Evolutionary conservation across 2,797 vertebrate genomes (phyloP), one percentile per base, ranked within the genome.

Genomic region (Adelosebastes latens): DNA sequence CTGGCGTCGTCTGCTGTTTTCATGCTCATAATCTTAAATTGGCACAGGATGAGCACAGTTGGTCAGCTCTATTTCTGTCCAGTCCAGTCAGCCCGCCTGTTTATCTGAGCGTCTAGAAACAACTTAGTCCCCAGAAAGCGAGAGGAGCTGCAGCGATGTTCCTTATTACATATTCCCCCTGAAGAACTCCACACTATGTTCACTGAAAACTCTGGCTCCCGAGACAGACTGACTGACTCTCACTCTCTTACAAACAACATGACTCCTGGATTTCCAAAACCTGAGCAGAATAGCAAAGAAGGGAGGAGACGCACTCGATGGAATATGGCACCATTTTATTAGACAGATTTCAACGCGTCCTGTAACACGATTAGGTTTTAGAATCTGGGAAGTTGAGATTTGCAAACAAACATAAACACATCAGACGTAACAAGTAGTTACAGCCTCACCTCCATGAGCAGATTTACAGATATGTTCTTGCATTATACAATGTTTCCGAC

Each of bases 151-250:
- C 88, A 82, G 88, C 88, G 59, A 60, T 89, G 88, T 82, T 93
- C 79, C 89, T 94, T 72, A 93, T 93, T 93, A 87, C 85, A 83
- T 75, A 94, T 94, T 93, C 92, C 89, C 88, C 91, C 91, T 85
- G 90, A 93, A 93, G 88, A 93, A 90, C 77, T 90, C 90, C 79
- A 83, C 73, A 85, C 87, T 81, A 34, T 90, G 88, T 90, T 93
- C 88, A 42, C 79, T 82, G 87, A 72, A 89, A 88, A 87, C 89
- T 87, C 84, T 11, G 80, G 77, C 90, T 92, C 89, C 87, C 3
- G 85, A 89, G 90, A 90, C 80, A 75, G 75, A 79, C 88, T 29
- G 75, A 77, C 88, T 77, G 79, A 84, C 82, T 86, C 88, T 75
- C 81, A 29, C 80, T 88, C 90, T 87, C 89, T 75, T 83, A 87